Percentiles rank a stretch among this genome's conserved stretches.
Conservation (phyloP, 2,888 invertebrate species). For the Cantharis rufa region DNA sequence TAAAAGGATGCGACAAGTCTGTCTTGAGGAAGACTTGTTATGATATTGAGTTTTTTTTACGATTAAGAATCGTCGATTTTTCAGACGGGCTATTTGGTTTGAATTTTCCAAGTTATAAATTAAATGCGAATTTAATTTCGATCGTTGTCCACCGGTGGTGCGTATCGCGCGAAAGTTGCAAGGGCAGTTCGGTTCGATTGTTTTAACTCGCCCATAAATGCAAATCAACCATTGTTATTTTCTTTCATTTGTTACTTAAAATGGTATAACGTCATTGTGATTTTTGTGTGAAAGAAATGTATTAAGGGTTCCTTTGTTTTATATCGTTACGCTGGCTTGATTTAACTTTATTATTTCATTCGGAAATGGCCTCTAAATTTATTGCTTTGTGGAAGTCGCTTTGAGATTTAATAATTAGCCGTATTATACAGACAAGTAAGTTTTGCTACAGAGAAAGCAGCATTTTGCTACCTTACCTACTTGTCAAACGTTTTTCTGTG, state of each 20-base stretch:
- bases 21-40: not conserved
- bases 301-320: conserved; percentile 49
- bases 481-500: conserved; percentile 3
- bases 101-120: conserved; percentile 10
- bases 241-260: conserved; percentile 50
- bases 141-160: conserved; percentile 19
- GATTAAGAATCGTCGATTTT: not conserved
- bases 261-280: conserved; percentile 45
- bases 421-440: conserved; percentile 20
- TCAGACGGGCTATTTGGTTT: not conserved
- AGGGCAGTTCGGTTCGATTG: conserved; percentile 45
- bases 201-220: conserved; percentile 49
- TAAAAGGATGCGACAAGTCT: conserved; percentile 29
- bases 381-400: conserved; percentile 42
- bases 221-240: conserved; percentile 50
- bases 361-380: conserved; percentile 51
- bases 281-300: conserved; percentile 46
- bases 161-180: conserved; percentile 18
- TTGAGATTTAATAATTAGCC: conserved; percentile 37
- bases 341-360: conserved; percentile 47
- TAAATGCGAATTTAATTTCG: conserved; percentile 24
- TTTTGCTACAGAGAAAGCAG: conserved; percentile 1
- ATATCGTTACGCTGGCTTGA: conserved; percentile 48
- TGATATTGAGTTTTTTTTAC: not conserved
- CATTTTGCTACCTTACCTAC: not conserved